These are phyloP conservation scores for Ferdinandea cuprea DNA, from an alignment of 2,888 invertebrate species.

Conservation along the genomic window DNA sequence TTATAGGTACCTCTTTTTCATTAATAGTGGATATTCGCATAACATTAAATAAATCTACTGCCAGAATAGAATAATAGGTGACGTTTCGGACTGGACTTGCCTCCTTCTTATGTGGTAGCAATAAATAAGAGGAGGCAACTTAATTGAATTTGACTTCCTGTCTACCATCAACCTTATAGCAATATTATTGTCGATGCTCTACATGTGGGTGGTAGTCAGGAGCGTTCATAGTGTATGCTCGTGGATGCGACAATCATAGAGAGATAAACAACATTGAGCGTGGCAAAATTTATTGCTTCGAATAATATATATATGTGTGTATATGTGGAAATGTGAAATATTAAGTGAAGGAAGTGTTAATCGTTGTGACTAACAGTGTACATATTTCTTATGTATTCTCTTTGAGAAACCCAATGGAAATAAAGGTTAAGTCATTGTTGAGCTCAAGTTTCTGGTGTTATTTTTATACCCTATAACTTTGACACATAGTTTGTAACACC, in stretches of 20 bases:
- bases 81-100: conserved; percentile 9
- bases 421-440: too few species aligned
- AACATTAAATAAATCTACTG: conserved; percentile 33
- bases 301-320: neutral
- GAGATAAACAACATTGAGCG: conserved; percentile 36
- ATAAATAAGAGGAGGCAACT: conserved; percentile 62
- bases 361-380: too few species aligned
- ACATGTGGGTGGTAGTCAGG: conserved; percentile 12
- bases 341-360: too few species aligned
- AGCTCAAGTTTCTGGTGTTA: too few species aligned
- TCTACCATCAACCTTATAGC: conserved; percentile 32
- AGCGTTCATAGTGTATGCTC: conserved; percentile 4
- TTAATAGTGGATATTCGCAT: conserved; percentile 45
- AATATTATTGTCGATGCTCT: conserved; percentile 6
- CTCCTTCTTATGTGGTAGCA: conserved; percentile 8
- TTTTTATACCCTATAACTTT: too few species aligned
- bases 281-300: conserved; percentile 15
- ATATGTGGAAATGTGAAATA: conserved; percentile 2
- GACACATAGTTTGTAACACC: too few species aligned
- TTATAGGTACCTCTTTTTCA: conserved; percentile 36
- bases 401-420: too few species aligned
- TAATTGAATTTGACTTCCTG: conserved; percentile 60
- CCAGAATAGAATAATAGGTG: conserved; percentile 5
- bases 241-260: conserved; percentile 34
- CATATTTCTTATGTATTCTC: too few species aligned